phyloP scores from a whole-genome alignment of 2,113 vertebrate genomes.

The Hemiscyllium ocellatum region DNA sequence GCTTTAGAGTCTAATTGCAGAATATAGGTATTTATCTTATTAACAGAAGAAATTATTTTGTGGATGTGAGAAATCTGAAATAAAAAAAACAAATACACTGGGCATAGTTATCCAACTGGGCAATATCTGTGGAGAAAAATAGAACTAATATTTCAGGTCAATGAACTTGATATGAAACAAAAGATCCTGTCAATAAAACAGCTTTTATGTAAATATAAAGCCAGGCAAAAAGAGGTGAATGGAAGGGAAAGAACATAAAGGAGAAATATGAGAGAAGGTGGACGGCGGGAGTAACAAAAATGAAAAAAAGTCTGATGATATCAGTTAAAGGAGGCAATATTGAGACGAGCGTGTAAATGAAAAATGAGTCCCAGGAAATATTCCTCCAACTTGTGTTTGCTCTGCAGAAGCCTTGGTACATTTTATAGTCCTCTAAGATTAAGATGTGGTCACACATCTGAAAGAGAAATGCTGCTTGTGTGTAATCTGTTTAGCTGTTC shows the following conservation, averaged over 20 bases:
- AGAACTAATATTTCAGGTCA: not conserved
- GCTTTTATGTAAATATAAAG: not conserved
- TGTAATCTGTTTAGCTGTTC: no score
- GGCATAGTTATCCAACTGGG: not conserved
- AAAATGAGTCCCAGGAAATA: no score
- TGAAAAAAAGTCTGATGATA: no score
- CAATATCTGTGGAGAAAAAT: not conserved
- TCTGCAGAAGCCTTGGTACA: no score
- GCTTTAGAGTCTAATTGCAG: not conserved
- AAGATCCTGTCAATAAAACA: not conserved
- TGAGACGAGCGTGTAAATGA: no score
- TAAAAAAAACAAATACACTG: not conserved
- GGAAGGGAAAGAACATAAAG: not conserved
- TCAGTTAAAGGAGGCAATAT: no score
- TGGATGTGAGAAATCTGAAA: not conserved
- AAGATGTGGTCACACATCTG: no score
- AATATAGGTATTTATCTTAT: not conserved
- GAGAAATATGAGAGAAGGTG: not conserved
- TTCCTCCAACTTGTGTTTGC: no score
- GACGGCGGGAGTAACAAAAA: no score
- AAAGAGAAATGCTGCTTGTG: no score
- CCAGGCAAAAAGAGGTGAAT: not conserved
- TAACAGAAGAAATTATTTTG: not conserved
- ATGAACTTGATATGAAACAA: not conserved
- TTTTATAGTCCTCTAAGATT: no score